Evolutionary conservation across 2,797 vertebrate species (phyloP).

Genomic region (Eutrigla gurnardus): DNA sequence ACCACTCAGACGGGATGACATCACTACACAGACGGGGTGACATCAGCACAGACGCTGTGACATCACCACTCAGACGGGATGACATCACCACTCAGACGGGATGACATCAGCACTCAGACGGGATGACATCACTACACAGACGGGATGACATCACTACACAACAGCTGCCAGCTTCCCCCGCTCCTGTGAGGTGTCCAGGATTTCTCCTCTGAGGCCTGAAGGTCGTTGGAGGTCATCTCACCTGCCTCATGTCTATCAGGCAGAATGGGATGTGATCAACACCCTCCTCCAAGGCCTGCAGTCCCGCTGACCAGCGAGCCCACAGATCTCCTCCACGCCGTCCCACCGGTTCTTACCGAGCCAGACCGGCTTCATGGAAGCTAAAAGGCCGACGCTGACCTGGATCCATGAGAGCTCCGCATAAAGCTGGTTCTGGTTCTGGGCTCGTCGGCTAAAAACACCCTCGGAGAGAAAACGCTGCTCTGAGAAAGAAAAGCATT

Average conservation of each 20-base stretch:
- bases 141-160: too few relatives aligned
- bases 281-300: too few relatives aligned
- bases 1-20: too few relatives aligned
- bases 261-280: constrained; percentile 10
- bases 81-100: too few relatives aligned
- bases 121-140: too few relatives aligned
- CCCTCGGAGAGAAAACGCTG: constrained; percentile 1
- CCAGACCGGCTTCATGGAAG: constrained; percentile 50
- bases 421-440: background rate
- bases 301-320: too few relatives aligned
- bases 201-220: background rate
- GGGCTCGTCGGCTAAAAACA: constrained; percentile 20
- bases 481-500: constrained; percentile 36
- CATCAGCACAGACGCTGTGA: too few relatives aligned
- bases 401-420: constrained; percentile 47
- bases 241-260: constrained; percentile 29
- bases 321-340: too few relatives aligned
- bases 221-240: constrained; percentile 8
- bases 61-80: too few relatives aligned
- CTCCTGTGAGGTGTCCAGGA: too few relatives aligned
- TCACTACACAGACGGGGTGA: too few relatives aligned
- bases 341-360: constrained; percentile 35
- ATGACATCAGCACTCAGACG: too few relatives aligned
- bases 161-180: constrained; percentile 10
- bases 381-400: constrained; percentile 34